Evolutionary conservation across 2,888 invertebrate species (phyloP), one percentile per base, ranked within the genome.

Genomic region (Sphaerophoria rueppellii): DNA sequence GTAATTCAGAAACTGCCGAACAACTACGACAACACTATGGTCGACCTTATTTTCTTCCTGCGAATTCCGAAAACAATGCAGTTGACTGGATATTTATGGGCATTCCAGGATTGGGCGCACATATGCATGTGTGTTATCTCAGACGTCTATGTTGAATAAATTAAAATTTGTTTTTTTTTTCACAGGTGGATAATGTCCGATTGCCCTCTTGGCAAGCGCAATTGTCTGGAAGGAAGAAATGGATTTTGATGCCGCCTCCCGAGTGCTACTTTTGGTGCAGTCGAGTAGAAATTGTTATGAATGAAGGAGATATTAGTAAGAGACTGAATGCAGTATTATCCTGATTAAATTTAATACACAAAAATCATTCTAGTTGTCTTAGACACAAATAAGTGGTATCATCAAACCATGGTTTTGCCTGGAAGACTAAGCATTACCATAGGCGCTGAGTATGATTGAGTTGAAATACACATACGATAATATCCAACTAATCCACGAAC

Each of bases 11-110:
- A 58, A 96, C 96, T 72, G 96, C 97, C 0, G 94, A 95, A 88
- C 93, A 94, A 54, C 93, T 99, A 72, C 93, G 98, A 60, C 91
- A 94, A 71, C 96, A 97, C 90, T 98, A 98, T 90, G 92, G 93
- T 0, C 93, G 95, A 43, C 98, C 98, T 0, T 98, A 98, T 90
- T 99, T 99, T 91, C 93, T 99, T 67, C 98, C 98, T 0, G 92
- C 92, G 46, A 94, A 95, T 0, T 96, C 98, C 0, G 98, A 98
- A 91, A 96, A 96, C 88, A 96, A 97, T 89, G 96, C 95, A 83
- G 95, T 97, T 0, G 98, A 98, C 91, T 99, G 98, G 98, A 96
- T 99, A 88, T 99, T 99, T 91, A 98, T 99, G 96, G 99, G 99
- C 0, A 97, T 96, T 40, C 95, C 97, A 0, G 98, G 98, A 0